These are phyloP conservation scores for Ectemnius lituratus DNA, from an alignment of 2,888 invertebrate genomes.

Conservation along the genomic window DNA sequence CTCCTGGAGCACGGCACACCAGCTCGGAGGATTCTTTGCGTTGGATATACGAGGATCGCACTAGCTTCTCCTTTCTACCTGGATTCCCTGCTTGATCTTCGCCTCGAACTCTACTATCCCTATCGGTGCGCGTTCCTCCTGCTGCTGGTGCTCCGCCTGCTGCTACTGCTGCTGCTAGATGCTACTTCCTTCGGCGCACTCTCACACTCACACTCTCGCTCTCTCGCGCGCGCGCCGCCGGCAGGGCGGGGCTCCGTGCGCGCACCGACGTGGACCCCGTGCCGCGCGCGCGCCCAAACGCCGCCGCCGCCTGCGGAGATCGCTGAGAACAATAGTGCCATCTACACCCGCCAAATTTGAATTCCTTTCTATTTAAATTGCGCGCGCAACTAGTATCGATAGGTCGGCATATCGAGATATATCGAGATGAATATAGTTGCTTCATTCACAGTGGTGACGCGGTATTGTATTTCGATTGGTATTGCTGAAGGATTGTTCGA, in stretches of 20 bases:
- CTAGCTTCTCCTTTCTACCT: constrained; percentile 11
- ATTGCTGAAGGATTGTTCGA: too few species aligned
- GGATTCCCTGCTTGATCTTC: too few species aligned
- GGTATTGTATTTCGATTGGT: too few species aligned
- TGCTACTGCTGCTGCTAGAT: constrained; percentile 59
- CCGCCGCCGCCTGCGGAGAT: constrained; percentile 41
- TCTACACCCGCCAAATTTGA: background rate
- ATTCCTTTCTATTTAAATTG: too few species aligned
- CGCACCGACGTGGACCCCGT: constrained; percentile 70
- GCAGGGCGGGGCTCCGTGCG: constrained; percentile 76
- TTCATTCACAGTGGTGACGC: too few species aligned
- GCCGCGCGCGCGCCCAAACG: constrained; percentile 13
- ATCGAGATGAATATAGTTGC: too few species aligned
- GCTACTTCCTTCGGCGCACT: too few species aligned
- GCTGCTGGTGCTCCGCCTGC: constrained; percentile 56
- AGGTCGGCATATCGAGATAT: too few species aligned
- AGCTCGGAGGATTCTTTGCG: constrained; percentile 57
- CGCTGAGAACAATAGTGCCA: constrained; percentile 41
- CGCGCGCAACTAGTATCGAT: too few species aligned
- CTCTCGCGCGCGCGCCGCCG: constrained; percentile 63
- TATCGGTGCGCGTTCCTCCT: constrained; percentile 36
- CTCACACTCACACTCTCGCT: constrained; percentile 1
- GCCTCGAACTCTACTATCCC: background rate
- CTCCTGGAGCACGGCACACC: constrained; percentile 27
- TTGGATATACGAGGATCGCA: constrained; percentile 40